Evolutionary conservation across 1,140 invertebrate genomes (phyloP).

Genomic region (Bactericera cockerelli): DNA sequence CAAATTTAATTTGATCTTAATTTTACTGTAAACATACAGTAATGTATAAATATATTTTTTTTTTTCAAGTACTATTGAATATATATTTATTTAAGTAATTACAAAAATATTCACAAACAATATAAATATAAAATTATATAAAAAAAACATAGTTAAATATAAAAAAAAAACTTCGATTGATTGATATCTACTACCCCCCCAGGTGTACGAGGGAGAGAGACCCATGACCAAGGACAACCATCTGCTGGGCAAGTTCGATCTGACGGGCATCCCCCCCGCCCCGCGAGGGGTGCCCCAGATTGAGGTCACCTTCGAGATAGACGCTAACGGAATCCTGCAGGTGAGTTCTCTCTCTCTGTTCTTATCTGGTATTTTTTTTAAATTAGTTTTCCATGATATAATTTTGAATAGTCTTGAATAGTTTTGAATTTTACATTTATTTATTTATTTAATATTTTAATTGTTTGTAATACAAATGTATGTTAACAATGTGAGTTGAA

Average conservation of each 20-base stretch:
- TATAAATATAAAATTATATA: no score
- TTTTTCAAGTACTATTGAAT: no score
- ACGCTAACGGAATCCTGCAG: constrained; percentile 94
- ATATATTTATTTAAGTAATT: no score
- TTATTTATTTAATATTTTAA: background rate
- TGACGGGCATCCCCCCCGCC: constrained; percentile 95
- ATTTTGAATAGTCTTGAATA: background rate
- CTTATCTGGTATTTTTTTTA: no score
- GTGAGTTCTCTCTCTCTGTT: constrained; percentile 23
- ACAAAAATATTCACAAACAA: no score
- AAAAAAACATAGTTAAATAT: no score
- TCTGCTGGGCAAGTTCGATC: constrained; percentile 90
- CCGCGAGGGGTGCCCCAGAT: constrained; percentile 97
- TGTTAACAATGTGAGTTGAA: no score
- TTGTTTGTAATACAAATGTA: no score
- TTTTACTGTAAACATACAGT: no score
- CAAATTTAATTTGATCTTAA: no score
- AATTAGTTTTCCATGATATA: constrained; percentile 1
- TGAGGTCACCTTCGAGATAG: constrained; percentile 98
- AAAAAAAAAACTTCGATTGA: constrained; percentile 22
- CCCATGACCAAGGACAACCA: constrained; percentile 99
- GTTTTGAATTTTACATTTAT: background rate
- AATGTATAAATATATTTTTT: no score
- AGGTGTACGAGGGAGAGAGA: constrained; percentile 94
- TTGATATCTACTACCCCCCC: constrained; percentile 37